Evolutionary conservation across 2,888 invertebrate species (phyloP).

Genomic region (Minunthozetes semirufus): DNA sequence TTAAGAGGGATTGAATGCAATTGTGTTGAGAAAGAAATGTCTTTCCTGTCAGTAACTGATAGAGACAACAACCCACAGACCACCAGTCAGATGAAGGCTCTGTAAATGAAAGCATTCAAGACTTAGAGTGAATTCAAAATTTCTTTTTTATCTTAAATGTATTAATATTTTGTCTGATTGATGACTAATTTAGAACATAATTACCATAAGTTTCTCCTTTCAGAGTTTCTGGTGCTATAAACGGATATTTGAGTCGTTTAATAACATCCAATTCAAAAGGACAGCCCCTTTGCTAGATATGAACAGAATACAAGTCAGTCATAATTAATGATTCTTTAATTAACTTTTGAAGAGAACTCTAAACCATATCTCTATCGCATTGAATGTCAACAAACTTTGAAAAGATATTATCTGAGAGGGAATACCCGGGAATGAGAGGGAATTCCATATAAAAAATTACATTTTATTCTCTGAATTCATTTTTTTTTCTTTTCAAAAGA

Average conservation of each 20-base stretch:
- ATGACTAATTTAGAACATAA: background rate
- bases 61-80: conserved; percentile 25
- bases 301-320: background rate
- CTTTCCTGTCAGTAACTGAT: conserved; percentile 28
- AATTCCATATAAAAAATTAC: too few relatives aligned
- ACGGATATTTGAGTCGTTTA: conserved; percentile 3
- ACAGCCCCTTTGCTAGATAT: conserved; percentile 7
- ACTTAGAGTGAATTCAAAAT: background rate
- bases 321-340: background rate
- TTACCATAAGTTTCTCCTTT: conserved; percentile 27
- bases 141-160: background rate
- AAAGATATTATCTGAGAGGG: too few relatives aligned
- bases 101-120: background rate
- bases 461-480: too few relatives aligned
- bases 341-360: background rate
- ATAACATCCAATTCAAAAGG: conserved; percentile 5
- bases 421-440: too few relatives aligned
- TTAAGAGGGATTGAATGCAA: background rate
- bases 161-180: background rate
- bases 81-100: conserved; percentile 30
- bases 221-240: conserved; percentile 26
- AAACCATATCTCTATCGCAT: background rate
- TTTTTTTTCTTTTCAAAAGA: too few relatives aligned
- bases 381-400: too few relatives aligned
- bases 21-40: background rate